Base-by-base conservation (phyloP, 2,888 invertebrate species). In the Deroplatys truncata region DNA sequence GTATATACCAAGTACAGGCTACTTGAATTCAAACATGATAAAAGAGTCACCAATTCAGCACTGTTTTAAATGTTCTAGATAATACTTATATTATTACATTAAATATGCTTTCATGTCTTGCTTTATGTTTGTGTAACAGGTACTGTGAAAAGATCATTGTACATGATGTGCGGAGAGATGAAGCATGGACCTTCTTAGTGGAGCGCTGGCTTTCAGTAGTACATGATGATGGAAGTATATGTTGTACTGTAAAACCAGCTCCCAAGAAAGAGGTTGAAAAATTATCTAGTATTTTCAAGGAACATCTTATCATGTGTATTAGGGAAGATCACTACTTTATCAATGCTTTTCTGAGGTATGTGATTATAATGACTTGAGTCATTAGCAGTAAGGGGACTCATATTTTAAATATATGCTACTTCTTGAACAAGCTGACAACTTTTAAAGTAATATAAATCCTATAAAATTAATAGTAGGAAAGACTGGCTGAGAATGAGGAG, bases 141-240 rank as follows among this genome's bases (percentile, higher is more conserved):
- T 91, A 82, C 88, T 91, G 91, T 84, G 88, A 90, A 10, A 90
- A 90, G 31, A 85, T 92, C 4, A 84, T 91, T 16, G 90, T 92
- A 7, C 90, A 88, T 13, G 91, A 91, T 82, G 49, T 91, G 4
- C 88, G 84, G 1, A 86, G n/a, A 0, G 88, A 89, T 29, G 85
- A 86, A 84, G 72, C 88, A 25, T 90, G 90, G 86, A 84, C 82
- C 1, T 91, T 92, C 49, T 82, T 91, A 15, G 91, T 91, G 0
- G 88, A 91, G 10, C 88, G 89, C 31, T 92, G 91, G 91, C 87
- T 92, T 84, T 91, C 91, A 7, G 31, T 85, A 20, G n/a, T 56
- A 31, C 85, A 88, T 43, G 72, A 25, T 28, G 85, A 82, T 28
- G 87, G 88, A 15, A 86, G 8, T 4, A 28, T 86, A 29, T 82